Evolutionary conservation across 2,888 invertebrate species (phyloP).

Genomic region (Alsophila aescularia): DNA sequence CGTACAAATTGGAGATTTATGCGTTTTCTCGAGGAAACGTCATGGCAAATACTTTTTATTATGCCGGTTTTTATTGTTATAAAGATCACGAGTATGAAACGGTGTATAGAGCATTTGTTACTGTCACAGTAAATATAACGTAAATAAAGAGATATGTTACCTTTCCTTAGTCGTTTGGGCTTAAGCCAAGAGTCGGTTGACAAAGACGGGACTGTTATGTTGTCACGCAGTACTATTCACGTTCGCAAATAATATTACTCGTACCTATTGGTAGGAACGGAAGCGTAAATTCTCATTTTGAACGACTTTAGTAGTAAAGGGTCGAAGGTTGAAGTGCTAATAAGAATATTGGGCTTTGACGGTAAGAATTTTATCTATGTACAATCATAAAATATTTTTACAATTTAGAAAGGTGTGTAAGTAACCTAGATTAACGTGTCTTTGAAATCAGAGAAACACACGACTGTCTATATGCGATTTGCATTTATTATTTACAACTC

Average conservation of each 20-base stretch:
- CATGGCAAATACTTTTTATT: conserved; percentile 39
- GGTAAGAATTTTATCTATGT: background rate
- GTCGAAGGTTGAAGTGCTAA: background rate
- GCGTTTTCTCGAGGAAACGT: conserved; percentile 25
- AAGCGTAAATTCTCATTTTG: conserved; percentile 25
- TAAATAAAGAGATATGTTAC: conserved; percentile 72
- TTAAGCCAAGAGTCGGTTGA: conserved; percentile 70
- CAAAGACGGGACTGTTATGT: conserved; percentile 59
- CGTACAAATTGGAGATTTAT: conserved; percentile 24
- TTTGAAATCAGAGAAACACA: background rate
- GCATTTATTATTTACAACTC: background rate
- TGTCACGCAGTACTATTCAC: conserved; percentile 59
- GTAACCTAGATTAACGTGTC: too few relatives aligned
- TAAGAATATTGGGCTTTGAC: conserved; percentile 2
- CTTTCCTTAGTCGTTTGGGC: conserved; percentile 71
- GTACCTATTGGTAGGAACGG: conserved; percentile 50
- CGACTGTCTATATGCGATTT: background rate
- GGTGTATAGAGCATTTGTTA: conserved; percentile 56
- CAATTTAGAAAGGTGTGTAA: background rate
- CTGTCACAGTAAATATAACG: conserved; percentile 66
- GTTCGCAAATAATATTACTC: conserved; percentile 52
- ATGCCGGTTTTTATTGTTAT: conserved; percentile 41
- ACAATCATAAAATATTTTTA: conserved; percentile 1
- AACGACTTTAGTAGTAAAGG: background rate
- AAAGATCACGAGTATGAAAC: conserved; percentile 41